Conservation (phyloP, 1,140 invertebrate genomes). For the Leptinotarsa texana region DNA sequence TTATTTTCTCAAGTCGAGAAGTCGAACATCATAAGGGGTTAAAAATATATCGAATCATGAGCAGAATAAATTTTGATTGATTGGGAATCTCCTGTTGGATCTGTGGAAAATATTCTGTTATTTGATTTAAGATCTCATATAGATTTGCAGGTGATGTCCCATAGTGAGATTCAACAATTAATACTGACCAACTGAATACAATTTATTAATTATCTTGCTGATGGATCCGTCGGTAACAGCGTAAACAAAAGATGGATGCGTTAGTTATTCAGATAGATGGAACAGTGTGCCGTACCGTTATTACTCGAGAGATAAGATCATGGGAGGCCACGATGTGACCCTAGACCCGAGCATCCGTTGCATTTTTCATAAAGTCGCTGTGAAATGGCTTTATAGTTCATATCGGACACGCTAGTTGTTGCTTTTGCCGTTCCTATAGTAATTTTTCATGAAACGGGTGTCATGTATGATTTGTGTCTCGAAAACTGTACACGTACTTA, state of each 20-base stretch:
- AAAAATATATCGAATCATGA: too few species aligned
- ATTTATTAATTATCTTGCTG: background rate
- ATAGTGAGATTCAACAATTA: too few species aligned
- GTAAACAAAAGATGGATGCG: conserved; percentile 22
- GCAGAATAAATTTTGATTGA: too few species aligned
- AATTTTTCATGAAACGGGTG: too few species aligned
- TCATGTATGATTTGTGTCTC: too few species aligned
- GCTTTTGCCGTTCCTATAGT: background rate
- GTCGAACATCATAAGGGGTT: too few species aligned
- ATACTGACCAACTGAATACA: background rate
- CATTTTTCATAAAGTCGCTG: background rate
- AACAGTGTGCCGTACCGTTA: conserved; percentile 20
- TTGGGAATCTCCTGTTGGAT: too few species aligned
- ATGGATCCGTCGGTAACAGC: background rate
- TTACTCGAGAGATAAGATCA: background rate
- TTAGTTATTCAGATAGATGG: conserved; percentile 10
- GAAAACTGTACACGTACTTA: too few species aligned
- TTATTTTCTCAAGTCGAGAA: too few species aligned
- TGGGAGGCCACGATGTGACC: conserved; percentile 13
- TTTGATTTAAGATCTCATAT: too few species aligned
- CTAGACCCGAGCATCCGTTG: background rate
- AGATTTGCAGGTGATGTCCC: too few species aligned
- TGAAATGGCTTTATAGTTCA: background rate
- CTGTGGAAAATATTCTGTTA: too few species aligned
- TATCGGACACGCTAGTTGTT: background rate